A percentile compares a stretch with the other conserved stretches of the same genome.
phyloP scores from a whole-genome alignment of 2,113 vertebrate species.

The Craseonycteris thonglongyai region DNA sequence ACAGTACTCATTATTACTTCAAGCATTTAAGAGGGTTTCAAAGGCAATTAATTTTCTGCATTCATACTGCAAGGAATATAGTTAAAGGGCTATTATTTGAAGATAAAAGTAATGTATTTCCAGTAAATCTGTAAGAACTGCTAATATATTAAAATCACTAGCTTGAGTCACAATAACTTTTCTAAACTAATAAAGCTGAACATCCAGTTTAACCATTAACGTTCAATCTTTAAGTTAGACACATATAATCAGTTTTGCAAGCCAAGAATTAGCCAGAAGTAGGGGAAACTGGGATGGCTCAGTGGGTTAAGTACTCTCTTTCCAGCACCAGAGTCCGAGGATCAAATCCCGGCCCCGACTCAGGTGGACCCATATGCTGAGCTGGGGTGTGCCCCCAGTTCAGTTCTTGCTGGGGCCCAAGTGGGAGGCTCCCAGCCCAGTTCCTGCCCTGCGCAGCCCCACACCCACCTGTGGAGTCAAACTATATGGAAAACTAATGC shows the following conservation, averaged over 20 bases:
- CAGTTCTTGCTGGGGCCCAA: no score
- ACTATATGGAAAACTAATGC: no score
- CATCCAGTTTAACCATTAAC: background rate
- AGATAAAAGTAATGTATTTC: background rate
- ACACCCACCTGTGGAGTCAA: no score
- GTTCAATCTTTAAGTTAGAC: slow-evolving; percentile 10
- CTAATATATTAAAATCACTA: slow-evolving; percentile 20
- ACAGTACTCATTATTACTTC: background rate
- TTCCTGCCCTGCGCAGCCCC: no score
- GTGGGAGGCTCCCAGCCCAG: no score
- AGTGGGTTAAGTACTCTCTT: no score
- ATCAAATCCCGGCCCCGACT: no score
- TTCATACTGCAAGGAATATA: background rate
- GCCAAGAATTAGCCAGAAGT: background rate
- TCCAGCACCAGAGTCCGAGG: no score
- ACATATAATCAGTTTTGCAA: background rate
- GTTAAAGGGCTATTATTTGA: background rate
- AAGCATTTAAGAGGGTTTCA: background rate
- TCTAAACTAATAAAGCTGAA: slow-evolving; percentile 9
- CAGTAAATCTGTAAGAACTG: background rate
- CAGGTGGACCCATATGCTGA: no score
- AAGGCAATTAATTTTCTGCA: background rate
- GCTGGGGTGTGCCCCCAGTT: no score
- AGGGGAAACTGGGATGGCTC: no score
- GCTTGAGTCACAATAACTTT: background rate